Evolutionary conservation across 2,888 invertebrate species (phyloP).

Genomic region (Peribatodes rhomboidaria): DNA sequence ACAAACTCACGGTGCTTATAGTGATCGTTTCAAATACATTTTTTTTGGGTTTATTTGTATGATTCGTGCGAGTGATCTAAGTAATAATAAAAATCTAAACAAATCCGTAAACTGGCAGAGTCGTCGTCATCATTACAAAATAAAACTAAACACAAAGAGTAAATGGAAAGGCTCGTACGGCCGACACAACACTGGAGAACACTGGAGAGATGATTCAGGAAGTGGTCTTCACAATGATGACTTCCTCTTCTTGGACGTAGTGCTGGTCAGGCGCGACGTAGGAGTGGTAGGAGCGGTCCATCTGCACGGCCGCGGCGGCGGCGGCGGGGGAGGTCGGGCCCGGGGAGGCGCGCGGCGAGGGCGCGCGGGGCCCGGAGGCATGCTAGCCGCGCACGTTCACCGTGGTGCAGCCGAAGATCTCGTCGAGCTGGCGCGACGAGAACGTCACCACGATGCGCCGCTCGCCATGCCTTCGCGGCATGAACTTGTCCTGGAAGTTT

Average conservation of each 20-base stretch:
- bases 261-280: conserved; percentile 74
- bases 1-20: conserved; percentile 60
- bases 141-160: conserved; percentile 45
- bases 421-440: conserved; percentile 88
- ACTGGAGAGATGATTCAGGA: conserved; percentile 36
- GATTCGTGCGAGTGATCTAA: conserved; percentile 70
- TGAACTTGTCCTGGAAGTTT: conserved; percentile 87
- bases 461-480: conserved; percentile 86
- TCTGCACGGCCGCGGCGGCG: conserved; percentile 68
- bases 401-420: conserved; percentile 87
- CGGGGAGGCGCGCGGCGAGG: conserved; percentile 72
- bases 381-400: conserved; percentile 85
- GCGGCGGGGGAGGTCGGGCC: conserved; percentile 71
- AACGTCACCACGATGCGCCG: conserved; percentile 89
- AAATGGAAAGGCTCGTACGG: conserved; percentile 43
- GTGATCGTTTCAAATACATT: conserved; percentile 57
- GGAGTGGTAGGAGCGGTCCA: conserved; percentile 73
- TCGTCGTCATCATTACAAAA: conserved; percentile 58
- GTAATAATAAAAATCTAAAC: conserved; percentile 28
- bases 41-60: conserved; percentile 66
- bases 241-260: conserved; percentile 78
- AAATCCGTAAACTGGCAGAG: conserved; percentile 73
- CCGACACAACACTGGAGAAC: conserved; percentile 30
- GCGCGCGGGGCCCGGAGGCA: conserved; percentile 77
- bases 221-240: conserved; percentile 73